phyloP scores from a whole-genome alignment of 2,888 invertebrate genomes.

The Drosophila melanosoma region DNA sequence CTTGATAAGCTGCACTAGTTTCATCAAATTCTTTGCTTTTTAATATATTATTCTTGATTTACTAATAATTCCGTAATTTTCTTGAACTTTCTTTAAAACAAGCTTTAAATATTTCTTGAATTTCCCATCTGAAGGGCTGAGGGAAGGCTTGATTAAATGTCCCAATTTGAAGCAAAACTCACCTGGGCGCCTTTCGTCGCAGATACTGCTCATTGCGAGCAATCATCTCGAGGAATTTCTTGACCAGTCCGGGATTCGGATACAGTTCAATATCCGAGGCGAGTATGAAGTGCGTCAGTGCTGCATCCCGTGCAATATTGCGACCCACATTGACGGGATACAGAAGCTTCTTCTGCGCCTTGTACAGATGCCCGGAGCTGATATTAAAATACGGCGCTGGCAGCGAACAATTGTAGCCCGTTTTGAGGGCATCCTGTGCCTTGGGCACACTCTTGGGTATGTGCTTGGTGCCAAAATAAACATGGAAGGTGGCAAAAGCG shows the following conservation, averaged over 20 bases:
- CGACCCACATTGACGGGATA: conserved; percentile 96
- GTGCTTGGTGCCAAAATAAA: conserved; percentile 95
- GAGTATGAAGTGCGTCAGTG: conserved; percentile 92
- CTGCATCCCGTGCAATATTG: conserved; percentile 94
- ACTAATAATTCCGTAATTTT: neutral
- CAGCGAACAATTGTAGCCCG: conserved; percentile 90
- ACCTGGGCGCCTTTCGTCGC: conserved; percentile 86
- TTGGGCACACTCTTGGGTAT: conserved; percentile 91
- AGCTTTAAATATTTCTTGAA: neutral
- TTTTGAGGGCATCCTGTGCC: conserved; percentile 87
- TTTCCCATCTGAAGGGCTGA: neutral
- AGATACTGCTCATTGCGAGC: conserved; percentile 90
- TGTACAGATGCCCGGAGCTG: conserved; percentile 89
- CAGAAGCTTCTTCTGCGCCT: conserved; percentile 91
- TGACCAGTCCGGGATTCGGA: conserved; percentile 92
- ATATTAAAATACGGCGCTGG: conserved; percentile 89
- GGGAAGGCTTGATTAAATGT: neutral
- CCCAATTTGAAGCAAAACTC: conserved; percentile 25
- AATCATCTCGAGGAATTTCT: conserved; percentile 94
- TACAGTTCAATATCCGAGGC: conserved; percentile 96
- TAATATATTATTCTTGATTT: neutral
- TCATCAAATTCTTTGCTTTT: neutral
- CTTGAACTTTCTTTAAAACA: neutral
- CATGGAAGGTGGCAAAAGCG: conserved; percentile 93
- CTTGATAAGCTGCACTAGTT: neutral